Evolutionary conservation across 2,797 vertebrate species (phyloP), one percentile per base, ranked within the genome.

Genomic region (Molossus molossus): DNA sequence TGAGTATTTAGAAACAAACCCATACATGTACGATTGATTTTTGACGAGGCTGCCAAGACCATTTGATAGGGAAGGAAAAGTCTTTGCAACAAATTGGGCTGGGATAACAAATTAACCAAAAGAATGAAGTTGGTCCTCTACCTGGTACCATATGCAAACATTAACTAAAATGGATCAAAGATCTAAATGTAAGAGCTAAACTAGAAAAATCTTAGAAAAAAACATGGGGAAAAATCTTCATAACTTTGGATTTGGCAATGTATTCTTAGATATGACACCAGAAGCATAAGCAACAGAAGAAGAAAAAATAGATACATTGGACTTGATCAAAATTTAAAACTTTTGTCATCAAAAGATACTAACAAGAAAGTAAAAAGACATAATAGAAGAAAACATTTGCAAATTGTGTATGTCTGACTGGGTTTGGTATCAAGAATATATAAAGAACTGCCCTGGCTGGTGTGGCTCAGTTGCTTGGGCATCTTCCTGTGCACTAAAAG

Each of bases 341-440:
- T 20, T 81, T 64, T 53, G 18, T 77, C n/a, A 62, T 83, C 53
- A 37, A 76, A 77, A 5, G 40, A 77, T 2, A 84, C 3, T 50
- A n/a, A 50, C 53, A 67, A 94, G 50, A 72, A 73, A 87, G 33
- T 55, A 69, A 92, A 92, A 86, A 53, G 29, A 50, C 27, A 57
- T 10, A 70, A 72, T 45, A 10, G 18, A 33, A 81, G 45, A 72
- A 64, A 73, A 81, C 33, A 40, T 45, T 87, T 55, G 57, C 45
- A 87, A 81, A 60, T 48, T 11, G 70, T 60, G 21, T 45, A 45
- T 60, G 33, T 73, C n/a, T 53, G 23, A 62, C 25, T 64, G 89
- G 21, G 12, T 53, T 40, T 79, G 15, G 65, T 23, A 29, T 64
- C 45, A 48, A 73, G n/a, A 73, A 40, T 62, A 82, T 40, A 73